A percentile compares a stretch with the other conserved stretches of the same genome.
Conservation (phyloP, 2,113 vertebrate genomes). For the Anoura caudifer region DNA sequence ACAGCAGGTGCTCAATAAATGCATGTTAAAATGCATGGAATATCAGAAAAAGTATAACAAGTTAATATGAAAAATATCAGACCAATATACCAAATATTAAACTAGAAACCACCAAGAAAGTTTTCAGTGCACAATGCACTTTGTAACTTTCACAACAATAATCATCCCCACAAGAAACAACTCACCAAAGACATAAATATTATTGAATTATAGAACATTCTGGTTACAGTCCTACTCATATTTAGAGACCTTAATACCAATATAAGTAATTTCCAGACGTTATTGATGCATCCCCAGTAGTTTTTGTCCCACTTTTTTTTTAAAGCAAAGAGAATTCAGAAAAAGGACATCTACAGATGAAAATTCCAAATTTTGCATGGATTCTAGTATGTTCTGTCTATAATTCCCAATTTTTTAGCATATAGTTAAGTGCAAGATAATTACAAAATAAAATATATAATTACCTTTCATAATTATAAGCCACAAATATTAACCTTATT, state of each 20-base stretch:
- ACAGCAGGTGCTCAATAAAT: not conserved
- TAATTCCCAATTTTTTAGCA: not conserved
- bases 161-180: not conserved
- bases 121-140: not conserved
- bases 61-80: not conserved
- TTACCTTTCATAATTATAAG: not conserved
- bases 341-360: not conserved
- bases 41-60: not conserved
- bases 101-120: not conserved
- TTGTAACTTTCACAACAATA: not conserved
- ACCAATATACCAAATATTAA: not conserved
- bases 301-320: not conserved
- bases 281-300: not conserved
- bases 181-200: not conserved
- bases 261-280: not conserved
- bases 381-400: not conserved
- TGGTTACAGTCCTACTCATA: not conserved
- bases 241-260: not conserved
- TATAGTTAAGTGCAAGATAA: not conserved
- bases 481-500: not conserved
- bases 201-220: conserved; percentile 10
- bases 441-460: not conserved
- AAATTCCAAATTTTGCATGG: not conserved
- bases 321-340: not conserved
- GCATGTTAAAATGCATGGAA: not conserved